Conservation (phyloP, 2,888 invertebrate genomes). For the Apamea sordens region DNA sequence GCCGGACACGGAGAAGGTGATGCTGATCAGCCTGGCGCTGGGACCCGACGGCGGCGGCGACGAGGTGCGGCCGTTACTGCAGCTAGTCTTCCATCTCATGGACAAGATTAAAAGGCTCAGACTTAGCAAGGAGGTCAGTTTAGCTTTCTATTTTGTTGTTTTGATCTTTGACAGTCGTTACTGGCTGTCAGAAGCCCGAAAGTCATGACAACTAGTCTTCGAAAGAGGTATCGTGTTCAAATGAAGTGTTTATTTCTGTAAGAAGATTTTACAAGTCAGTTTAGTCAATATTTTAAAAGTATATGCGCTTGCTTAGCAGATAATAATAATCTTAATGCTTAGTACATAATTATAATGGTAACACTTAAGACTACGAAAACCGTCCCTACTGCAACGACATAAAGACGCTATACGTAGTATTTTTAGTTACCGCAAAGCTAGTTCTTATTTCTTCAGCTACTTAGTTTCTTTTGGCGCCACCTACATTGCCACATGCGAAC, state of each 20-base stretch:
- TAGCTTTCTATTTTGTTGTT: not conserved
- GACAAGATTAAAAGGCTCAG: conserved; percentile 97
- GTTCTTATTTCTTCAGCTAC: not conserved
- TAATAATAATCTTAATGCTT: not conserved
- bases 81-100: conserved; percentile 97
- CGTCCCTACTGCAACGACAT: too few relatives aligned
- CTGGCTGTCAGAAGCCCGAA: not conserved
- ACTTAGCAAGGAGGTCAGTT: conserved; percentile 96
- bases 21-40: conserved; percentile 95
- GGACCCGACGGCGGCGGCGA: conserved; percentile 93
- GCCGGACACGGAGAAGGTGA: conserved; percentile 94
- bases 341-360: too few relatives aligned
- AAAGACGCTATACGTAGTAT: not conserved
- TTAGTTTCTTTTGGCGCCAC: too few relatives aligned
- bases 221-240: not conserved
- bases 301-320: not conserved
- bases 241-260: not conserved
- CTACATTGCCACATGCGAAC: too few relatives aligned
- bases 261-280: not conserved
- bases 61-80: conserved; percentile 94
- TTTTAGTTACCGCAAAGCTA: not conserved
- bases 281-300: not conserved
- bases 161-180: not conserved
- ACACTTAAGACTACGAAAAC: too few relatives aligned
- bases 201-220: not conserved